Conservation (phyloP, 1,140 invertebrate species). For the Druon quercuslanigerum region DNA sequence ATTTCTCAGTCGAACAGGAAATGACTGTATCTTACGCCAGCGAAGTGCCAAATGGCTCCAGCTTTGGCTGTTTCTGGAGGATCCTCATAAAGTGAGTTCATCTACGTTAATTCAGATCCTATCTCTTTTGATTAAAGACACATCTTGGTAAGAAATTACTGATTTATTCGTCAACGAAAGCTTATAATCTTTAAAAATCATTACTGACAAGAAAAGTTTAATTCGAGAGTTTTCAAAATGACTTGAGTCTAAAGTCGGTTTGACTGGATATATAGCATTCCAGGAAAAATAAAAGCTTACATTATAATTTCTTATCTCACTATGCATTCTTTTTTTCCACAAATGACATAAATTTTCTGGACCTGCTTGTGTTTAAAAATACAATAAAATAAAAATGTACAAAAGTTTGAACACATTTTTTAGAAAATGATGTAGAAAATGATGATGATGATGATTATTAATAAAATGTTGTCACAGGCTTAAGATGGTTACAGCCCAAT, state of each 20-base stretch:
- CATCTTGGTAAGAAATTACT: not conserved
- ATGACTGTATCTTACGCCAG: conserved; percentile 93
- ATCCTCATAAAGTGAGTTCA: conserved; percentile 88
- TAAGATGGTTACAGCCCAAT: no score
- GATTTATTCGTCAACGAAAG: not conserved
- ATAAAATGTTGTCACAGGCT: no score
- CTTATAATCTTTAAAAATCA: not conserved
- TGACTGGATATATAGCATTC: not conserved
- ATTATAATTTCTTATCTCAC: no score
- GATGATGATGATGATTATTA: no score
- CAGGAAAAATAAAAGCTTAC: no score
- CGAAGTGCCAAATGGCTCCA: conserved; percentile 91
- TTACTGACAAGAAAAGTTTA: not conserved
- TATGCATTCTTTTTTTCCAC: not conserved
- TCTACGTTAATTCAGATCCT: not conserved
- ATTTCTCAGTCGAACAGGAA: conserved; percentile 51
- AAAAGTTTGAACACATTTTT: no score
- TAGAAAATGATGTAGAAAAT: no score
- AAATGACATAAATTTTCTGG: not conserved
- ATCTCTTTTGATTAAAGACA: not conserved
- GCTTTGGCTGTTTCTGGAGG: conserved; percentile 92
- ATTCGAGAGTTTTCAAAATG: not conserved
- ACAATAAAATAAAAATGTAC: no score
- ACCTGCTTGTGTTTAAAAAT: no score
- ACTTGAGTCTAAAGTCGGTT: not conserved